These are phyloP conservation scores for Crenuchus spilurus DNA, from an alignment of 2,797 vertebrate species.

Conservation along the genomic window DNA sequence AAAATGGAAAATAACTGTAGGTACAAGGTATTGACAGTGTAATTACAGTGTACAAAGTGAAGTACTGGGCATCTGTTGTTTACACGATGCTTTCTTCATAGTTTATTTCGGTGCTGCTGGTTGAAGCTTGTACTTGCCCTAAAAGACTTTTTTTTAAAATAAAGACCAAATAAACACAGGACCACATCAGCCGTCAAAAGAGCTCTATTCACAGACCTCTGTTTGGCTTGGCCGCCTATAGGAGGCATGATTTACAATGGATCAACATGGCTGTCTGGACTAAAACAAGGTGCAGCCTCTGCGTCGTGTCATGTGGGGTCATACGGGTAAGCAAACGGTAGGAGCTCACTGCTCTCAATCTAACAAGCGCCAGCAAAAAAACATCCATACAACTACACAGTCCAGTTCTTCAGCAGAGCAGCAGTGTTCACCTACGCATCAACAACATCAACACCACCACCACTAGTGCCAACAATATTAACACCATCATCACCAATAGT, in stretches of 20 bases:
- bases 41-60: too few relatives aligned
- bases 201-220: constrained; percentile 57
- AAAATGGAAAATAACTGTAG: too few relatives aligned
- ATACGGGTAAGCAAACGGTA: constrained; percentile 40
- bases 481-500: too few relatives aligned
- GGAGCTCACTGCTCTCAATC: neutral
- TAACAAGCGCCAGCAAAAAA: neutral
- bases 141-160: constrained; percentile 36
- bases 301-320: constrained; percentile 43
- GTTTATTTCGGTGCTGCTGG: neutral
- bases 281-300: constrained; percentile 28
- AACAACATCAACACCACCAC: too few relatives aligned
- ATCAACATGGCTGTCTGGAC: constrained; percentile 50
- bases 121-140: neutral
- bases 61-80: neutral
- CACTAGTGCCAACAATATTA: too few relatives aligned
- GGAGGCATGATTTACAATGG: constrained; percentile 62
- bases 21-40: too few relatives aligned
- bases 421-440: too few relatives aligned
- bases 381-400: too few relatives aligned
- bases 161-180: constrained; percentile 34
- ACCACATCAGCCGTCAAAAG: constrained; percentile 58
- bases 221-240: constrained; percentile 59
- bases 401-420: too few relatives aligned
- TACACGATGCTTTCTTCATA: neutral